Base-by-base conservation (phyloP, 2,797 vertebrate species). In the Heteromormyrus szaboi region DNA sequence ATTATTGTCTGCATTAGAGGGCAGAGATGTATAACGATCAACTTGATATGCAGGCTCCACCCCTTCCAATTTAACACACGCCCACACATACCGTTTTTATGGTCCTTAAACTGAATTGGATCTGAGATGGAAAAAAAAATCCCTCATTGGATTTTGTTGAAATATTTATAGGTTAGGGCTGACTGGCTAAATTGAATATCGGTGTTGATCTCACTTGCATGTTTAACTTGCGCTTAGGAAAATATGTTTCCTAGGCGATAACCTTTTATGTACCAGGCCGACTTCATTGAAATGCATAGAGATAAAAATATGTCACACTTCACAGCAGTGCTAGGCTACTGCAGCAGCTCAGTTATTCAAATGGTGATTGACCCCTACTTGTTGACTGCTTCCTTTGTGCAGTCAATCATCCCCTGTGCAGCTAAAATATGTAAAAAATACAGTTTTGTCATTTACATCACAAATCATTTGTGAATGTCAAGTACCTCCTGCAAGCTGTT, bases 141-240 rank as follows among this genome's bases (percentile, higher is more conserved):
- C 97, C 95, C 97, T 99, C 97, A 96, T 97, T 97, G 98, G 97
- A 97, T 99, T 99, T 98, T 98, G 97, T 98, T 99, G 97, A 99
- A 99, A 99, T 99, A 99, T 99, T 99, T 99, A 99, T 99, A 98
- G 98, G 98, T 99, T 98, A 98, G 97, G 98, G 97, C 98, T 99
- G 98, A 99, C 97, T 99, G 98, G 97, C 97, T 99, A 99, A 99
- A 99, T 99, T 99, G 98, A 99, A 99, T 99, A 99, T 99, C 98
- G 98, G 96, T 98, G 97, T 97, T 97, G 97, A 99, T 99, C 97
- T 99, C 96, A 96, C 97, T 98, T 97, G 97, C 96, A 98, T 99
- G 98, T 99, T 99, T 99, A 99, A 99, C 98, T 99, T 98, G 97
- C 96, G 97, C 97, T 98, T 97, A 97, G 97, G 97, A 98, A 99